A percentile compares a stretch with the other conserved stretches of the same genome.
phyloP scores from a whole-genome alignment of 2,113 vertebrate species.

The Nesogale talazaci region DNA sequence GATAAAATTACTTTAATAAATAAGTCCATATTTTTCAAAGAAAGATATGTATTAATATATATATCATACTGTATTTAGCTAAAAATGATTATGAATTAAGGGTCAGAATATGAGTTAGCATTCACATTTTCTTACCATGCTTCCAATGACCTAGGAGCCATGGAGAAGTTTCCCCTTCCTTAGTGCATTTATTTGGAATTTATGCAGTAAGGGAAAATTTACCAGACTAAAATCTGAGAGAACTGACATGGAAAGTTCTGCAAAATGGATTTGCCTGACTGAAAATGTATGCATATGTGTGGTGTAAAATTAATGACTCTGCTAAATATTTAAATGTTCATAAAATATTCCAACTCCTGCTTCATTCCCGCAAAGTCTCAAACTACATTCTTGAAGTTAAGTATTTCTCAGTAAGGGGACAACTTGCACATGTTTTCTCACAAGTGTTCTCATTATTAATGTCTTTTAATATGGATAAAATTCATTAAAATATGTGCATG shows the following conservation, averaged over 20 bases:
- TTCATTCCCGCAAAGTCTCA: not conserved
- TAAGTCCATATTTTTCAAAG: not conserved
- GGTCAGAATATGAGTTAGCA: not conserved
- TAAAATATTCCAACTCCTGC: constrained; percentile 50
- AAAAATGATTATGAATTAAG: not conserved
- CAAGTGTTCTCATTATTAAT: not conserved
- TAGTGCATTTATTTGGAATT: not conserved
- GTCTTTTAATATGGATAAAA: not conserved
- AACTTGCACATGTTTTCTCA: not conserved
- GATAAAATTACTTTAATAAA: constrained; percentile 21
- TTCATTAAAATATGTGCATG: not conserved
- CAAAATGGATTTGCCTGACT: constrained; percentile 38
- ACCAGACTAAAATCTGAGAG: not conserved
- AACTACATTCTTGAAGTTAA: not conserved
- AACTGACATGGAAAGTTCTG: constrained; percentile 49
- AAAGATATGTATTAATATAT: not conserved
- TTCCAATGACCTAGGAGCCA: not conserved
- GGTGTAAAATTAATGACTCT: constrained; percentile 72
- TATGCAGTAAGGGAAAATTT: not conserved
- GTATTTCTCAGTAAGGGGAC: not conserved
- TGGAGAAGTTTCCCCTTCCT: not conserved
- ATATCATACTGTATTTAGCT: not conserved
- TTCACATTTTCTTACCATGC: not conserved
- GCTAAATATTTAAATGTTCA: constrained; percentile 72
- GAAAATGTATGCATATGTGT: constrained; percentile 48